Base-by-base conservation (phyloP, 2,797 vertebrate genomes). In the Onychomys arenicola region DNA sequence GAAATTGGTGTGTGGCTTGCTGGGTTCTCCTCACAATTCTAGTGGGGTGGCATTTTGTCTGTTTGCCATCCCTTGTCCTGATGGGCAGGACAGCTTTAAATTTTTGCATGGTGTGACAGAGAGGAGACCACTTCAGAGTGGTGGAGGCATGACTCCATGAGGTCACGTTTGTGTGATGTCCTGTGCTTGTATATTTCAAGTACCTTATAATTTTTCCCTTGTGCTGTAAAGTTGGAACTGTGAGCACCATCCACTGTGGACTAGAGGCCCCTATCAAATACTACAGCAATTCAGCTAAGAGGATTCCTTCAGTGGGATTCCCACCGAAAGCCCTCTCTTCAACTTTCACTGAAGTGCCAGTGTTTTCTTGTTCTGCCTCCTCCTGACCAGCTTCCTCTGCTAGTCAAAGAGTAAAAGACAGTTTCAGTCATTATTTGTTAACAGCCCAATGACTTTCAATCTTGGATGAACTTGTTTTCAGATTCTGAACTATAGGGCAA, bases 401-500 rank as follows among this genome's bases (percentile, higher is more conserved):
- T 43, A 69, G 63, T 43, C 14, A 91, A 67, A 77, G 55, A 61
- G 52, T 90, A 67, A 86, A 94, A 92, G 78, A 67, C 2, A 59
- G 32, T 96, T 86, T 89, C 25, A 83, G 4, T 67, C 52, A 55
- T 87, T 83, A 76, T 63, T 93, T 93, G 88, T 29, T 43, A 23
- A 65, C 49, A 77, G 13, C 16, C 27, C 73, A 27, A 27, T 55
- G 63, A 91, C 29, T 94, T 94, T 81, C 4, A 73, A 4, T 80
- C 32, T 89, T 96, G 23, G n/a, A 52, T 82, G 57, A 81, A 78
- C 10, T 84, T 97, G 40, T 52, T 82, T 92, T 93, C 37, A 92
- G 82, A 76, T 78, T 98, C 63, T 84, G 43, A 59, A 80, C 32
- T 71, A 40, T 89, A 71, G 57, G n/a, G 27, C 40, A 71, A 25